Evolutionary conservation across 1,140 invertebrate species (phyloP), one percentile per base, ranked within the genome.

Genomic region (Elysia chlorotica): DNA sequence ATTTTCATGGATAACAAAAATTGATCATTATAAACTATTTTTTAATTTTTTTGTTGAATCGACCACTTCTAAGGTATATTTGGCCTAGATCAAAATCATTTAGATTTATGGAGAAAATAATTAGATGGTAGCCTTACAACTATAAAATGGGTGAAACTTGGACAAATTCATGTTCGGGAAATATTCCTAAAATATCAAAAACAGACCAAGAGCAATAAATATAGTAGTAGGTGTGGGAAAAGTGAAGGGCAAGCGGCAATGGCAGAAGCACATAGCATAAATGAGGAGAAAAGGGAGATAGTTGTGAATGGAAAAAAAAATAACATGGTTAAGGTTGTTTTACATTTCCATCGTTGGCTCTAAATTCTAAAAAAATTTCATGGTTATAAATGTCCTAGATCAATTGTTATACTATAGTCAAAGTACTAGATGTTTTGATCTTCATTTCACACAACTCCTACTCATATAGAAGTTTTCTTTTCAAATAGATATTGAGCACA

Each of bases 401-500:
- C n/a, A 14, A 48, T n/a, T 48, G 10, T 48, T 10, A 48, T 48
- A 48, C n/a, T 48, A 14, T 48, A 14, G 10, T 48, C 10, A 14
- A n/a, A n/a, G 41, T 48, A 48, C 41, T 48, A 14, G 41, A 14
- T 48, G 41, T 48, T 48, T 48, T 48, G 10, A 14, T 48, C 41
- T 48, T 14, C 41, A 48, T n/a, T n/a, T n/a, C n/a, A n/a, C n/a
- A n/a, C 41, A 48, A n/a, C 41, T 14, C n/a, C n/a, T 48, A 48
- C n/a, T 14, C 10, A 48, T 48, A 10, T 10, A 10, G n/a, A 48
- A 48, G 10, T 14, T 48, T 25, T 59, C 10, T 59, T 36, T 59
- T 6, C 67, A 48, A 48, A 14, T 48, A 71, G 69, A 41, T 23
- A 41, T 71, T 21, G 2, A 21, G 0, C 69, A 71, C 28, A 61